A percentile compares a stretch with the other conserved stretches of the same genome.
Evolutionary conservation across 2,888 invertebrate genomes (phyloP).

Genomic region (Spilosoma lubricipeda): DNA sequence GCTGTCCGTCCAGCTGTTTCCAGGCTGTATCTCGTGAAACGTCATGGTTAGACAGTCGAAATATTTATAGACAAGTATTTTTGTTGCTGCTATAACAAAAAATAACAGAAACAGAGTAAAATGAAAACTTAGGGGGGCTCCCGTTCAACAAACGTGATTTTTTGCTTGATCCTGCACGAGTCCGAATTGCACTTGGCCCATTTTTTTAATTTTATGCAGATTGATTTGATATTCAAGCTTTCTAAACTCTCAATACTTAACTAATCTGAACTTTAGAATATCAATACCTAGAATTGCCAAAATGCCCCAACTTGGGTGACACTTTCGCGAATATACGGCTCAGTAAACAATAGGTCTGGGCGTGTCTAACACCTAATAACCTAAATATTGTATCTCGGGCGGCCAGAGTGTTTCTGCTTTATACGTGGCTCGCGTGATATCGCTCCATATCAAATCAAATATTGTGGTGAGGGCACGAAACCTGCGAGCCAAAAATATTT

Average conservation of each 20-base stretch:
- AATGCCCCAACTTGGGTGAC: neutral
- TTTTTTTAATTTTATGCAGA: too few relatives aligned
- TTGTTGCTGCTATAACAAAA: too few relatives aligned
- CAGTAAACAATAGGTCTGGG: conserved; percentile 35
- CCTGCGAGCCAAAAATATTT: conserved; percentile 24
- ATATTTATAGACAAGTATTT: too few relatives aligned
- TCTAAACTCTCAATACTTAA: neutral
- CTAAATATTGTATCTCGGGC: conserved; percentile 55
- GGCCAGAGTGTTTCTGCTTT: conserved; percentile 38
- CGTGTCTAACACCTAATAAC: conserved; percentile 57
- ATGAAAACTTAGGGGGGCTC: too few relatives aligned
- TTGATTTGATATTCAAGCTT: neutral
- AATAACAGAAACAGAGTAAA: too few relatives aligned
- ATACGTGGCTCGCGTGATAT: conserved; percentile 62
- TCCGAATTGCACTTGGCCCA: too few relatives aligned
- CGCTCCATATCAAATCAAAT: conserved; percentile 57
- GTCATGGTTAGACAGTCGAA: too few relatives aligned
- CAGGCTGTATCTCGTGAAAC: too few relatives aligned
- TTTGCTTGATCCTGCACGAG: too few relatives aligned
- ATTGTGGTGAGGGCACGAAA: conserved; percentile 54
- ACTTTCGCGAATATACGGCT: conserved; percentile 27
- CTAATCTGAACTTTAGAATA: too few relatives aligned
- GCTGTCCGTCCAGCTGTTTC: too few relatives aligned
- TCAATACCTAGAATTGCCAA: neutral
- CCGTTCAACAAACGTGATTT: too few relatives aligned